These are phyloP conservation scores for Calyptomena viridis DNA, from an alignment of 2,113 vertebrate genomes.

Conservation along the genomic window DNA sequence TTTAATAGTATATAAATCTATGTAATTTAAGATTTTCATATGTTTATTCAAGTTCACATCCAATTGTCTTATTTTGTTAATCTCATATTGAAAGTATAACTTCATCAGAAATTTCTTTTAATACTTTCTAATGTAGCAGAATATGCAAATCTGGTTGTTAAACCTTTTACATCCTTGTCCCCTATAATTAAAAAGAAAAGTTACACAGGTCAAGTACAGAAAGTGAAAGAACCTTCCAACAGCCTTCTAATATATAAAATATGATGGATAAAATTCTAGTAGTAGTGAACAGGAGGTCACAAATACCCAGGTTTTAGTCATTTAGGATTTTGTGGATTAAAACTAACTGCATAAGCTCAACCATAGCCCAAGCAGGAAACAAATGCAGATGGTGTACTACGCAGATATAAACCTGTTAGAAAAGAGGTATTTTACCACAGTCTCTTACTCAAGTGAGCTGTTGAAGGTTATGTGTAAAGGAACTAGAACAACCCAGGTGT, in stretches of 20 bases:
- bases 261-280: neutral
- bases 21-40: neutral
- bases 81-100: neutral
- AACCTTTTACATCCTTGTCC: neutral
- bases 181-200: neutral
- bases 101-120: neutral
- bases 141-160: neutral
- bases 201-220: neutral
- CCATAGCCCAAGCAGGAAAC: neutral
- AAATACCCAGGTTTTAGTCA: neutral
- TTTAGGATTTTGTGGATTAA: constrained; percentile 21
- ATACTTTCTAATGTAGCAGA: neutral
- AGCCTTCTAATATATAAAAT: neutral
- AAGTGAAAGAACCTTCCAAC: neutral
- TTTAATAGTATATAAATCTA: neutral
- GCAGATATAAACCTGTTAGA: constrained; percentile 9
- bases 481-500: neutral
- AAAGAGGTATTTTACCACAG: neutral
- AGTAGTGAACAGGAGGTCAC: neutral
- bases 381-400: constrained; percentile 2
- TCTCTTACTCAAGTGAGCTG: neutral
- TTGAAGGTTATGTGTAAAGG: neutral
- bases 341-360: neutral
- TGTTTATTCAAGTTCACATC: neutral
- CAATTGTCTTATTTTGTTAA: neutral